A percentile compares a stretch with the other conserved stretches of the same genome.
These are phyloP conservation scores for Glyphotaelius pellucidus DNA, from an alignment of 2,888 invertebrate species.

Conservation along the genomic window DNA sequence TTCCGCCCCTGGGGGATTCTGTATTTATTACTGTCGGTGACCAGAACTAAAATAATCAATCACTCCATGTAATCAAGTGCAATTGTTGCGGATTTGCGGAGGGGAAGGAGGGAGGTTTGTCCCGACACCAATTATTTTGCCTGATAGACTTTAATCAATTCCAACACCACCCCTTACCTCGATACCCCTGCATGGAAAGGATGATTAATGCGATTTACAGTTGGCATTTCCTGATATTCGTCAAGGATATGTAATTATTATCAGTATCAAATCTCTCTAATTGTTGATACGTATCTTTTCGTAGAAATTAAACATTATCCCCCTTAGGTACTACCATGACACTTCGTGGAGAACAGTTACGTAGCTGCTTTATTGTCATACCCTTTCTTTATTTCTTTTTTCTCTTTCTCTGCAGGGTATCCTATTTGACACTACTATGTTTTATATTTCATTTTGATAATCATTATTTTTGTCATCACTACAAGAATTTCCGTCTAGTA, in stretches of 20 bases:
- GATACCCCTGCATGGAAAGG: not conserved
- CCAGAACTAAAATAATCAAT: not conserved
- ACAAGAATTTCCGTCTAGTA: too few species aligned
- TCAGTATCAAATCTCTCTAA: not conserved
- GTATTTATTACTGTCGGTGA: not conserved
- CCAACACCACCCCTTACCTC: not conserved
- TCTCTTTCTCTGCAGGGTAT: too few species aligned
- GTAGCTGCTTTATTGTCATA: too few species aligned
- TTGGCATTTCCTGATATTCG: not conserved
- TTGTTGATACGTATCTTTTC: not conserved
- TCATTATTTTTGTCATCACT: too few species aligned
- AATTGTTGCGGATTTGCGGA: not conserved
- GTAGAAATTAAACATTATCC: too few species aligned
- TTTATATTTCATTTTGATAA: too few species aligned
- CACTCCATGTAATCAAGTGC: not conserved
- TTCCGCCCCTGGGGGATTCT: not conserved
- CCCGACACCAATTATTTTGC: not conserved
- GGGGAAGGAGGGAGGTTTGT: not conserved
- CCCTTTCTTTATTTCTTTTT: too few species aligned
- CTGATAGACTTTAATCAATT: not conserved
- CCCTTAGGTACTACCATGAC: too few species aligned
- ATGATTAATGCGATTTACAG: not conserved
- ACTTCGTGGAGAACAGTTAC: too few species aligned
- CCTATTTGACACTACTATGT: too few species aligned
- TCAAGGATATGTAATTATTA: not conserved